Evolutionary conservation across 2,888 invertebrate genomes (phyloP), one percentile per base, ranked within the genome.

Genomic region (Campoplex capitator): DNA sequence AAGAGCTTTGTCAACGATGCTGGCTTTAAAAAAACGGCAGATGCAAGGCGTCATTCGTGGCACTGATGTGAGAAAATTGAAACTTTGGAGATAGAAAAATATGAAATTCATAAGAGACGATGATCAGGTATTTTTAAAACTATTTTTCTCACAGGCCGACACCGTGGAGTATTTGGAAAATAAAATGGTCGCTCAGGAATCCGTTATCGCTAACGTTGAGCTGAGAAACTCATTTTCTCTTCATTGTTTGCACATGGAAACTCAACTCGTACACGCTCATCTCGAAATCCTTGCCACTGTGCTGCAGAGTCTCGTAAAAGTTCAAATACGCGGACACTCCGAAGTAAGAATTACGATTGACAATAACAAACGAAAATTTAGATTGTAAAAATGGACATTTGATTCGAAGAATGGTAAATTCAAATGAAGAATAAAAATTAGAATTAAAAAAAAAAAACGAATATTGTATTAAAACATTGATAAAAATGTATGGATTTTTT

Each of bases 11-110:
- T 95, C 96, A 2, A 96, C 96, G 89, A 96, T 96, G 96, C 91
- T 96, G 54, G 95, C 95, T 2, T 93, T 96, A 77, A 96, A 96
- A 90, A 96, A 96, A 89, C 93, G 96, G 73, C 96, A 96, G 92
- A 96, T 96, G 92, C 96, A 96, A 91, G 96, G 96, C 1, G 96
- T 96, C 13, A 96, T 96, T 87, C 94, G 95, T 78, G 96, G 96
- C 38, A 95, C 95, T 67, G 96, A 96, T 92, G 96, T 96, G 93
- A 94, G 95, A 93, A 7, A 71, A 70, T 76, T 9, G 65, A 16
- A 16, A 56, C 51, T n/a, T 45, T 73, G 13, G 11, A 11, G 11
- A 3, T 54, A 23, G 45, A 65, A 42, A 54, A 76, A 45, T 4
- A 62, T 42, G 16, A 71, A 58, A 35, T 9, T 71, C 51, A 13